These are phyloP conservation scores for Balearica regulorum DNA, from an alignment of 2,797 vertebrate species.

Conservation along the genomic window DNA sequence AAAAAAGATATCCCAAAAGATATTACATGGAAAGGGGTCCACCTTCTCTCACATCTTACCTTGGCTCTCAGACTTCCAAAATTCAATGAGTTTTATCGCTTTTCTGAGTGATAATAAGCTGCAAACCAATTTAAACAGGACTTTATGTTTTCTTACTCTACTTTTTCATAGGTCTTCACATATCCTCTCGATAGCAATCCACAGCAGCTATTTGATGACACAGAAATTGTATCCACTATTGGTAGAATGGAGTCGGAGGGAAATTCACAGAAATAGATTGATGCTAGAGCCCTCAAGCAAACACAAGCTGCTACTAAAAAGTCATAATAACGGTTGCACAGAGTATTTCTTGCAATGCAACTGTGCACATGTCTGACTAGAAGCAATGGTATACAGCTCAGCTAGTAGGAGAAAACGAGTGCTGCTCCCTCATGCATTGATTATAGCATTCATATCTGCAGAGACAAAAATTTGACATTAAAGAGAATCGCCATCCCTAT, in stretches of 20 bases:
- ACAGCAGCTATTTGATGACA: background rate
- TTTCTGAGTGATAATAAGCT: background rate
- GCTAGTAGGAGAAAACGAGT: background rate
- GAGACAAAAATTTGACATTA: constrained; percentile 24
- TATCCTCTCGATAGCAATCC: background rate
- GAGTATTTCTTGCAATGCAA: constrained; percentile 1
- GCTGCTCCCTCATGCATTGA: constrained; percentile 16
- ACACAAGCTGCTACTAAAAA: background rate
- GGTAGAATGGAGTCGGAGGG: background rate
- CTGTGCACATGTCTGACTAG: background rate
- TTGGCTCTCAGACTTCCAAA: background rate
- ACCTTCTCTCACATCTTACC: background rate
- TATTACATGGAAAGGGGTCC: background rate
- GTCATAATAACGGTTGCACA: background rate
- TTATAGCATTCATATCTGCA: constrained; percentile 11
- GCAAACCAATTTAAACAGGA: background rate
- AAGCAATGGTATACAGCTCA: background rate
- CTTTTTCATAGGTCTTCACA: background rate
- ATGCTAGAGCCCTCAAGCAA: constrained; percentile 21
- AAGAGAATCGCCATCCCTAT: background rate
- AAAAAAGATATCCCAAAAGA: background rate
- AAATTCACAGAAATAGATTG: constrained; percentile 9
- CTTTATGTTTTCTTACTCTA: background rate
- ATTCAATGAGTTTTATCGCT: background rate
- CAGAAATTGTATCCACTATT: background rate